A percentile compares a stretch with the other conserved stretches of the same genome.
phyloP scores from a whole-genome alignment of 2,797 vertebrate species.

The Chrysocyon brachyurus region DNA sequence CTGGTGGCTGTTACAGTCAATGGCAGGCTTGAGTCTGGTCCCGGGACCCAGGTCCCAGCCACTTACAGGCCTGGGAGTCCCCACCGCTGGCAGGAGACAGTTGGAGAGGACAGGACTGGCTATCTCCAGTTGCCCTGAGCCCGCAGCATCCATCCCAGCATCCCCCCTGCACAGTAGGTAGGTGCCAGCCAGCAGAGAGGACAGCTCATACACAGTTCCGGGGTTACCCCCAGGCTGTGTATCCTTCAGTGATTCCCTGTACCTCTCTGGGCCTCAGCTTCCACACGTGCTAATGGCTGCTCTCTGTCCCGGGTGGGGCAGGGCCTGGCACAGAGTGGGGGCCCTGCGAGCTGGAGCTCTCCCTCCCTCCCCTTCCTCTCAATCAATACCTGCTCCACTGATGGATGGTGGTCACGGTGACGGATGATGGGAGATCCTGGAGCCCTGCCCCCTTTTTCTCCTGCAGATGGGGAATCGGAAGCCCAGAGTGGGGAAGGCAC shows the following conservation, averaged over 20 bases:
- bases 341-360: conserved; percentile 48
- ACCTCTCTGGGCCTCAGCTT: conserved; percentile 15
- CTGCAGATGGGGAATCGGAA: conserved; percentile 32
- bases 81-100: background rate
- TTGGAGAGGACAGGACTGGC: background rate
- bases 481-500: background rate
- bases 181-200: background rate
- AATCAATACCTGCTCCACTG: conserved; percentile 77
- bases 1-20: background rate
- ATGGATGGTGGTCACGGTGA: conserved; percentile 69
- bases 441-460: conserved; percentile 12
- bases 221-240: background rate
- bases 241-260: background rate
- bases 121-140: background rate
- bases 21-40: conserved; percentile 1
- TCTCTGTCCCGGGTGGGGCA: background rate
- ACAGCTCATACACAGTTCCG: background rate
- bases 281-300: background rate
- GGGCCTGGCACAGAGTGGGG: background rate
- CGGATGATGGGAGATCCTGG: conserved; percentile 26
- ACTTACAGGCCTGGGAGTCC: conserved; percentile 7
- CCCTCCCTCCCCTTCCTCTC: background rate
- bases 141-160: background rate
- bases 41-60: background rate
- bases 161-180: background rate